These are phyloP conservation scores for Mormyrus lacerda DNA, from an alignment of 2,113 vertebrate genomes.

Conservation along the genomic window DNA sequence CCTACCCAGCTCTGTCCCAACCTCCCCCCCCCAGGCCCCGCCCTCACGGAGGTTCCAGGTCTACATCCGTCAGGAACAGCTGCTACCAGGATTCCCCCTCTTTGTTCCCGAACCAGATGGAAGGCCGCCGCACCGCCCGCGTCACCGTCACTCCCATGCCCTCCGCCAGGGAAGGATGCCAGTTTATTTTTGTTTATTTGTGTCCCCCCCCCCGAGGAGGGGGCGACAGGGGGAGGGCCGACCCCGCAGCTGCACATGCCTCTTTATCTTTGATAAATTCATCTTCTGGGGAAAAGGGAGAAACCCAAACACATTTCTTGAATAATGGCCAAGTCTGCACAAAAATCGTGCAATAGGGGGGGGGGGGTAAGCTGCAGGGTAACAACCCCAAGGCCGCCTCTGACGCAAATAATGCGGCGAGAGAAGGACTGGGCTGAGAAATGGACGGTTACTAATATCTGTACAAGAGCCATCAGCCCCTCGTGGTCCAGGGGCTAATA, in stretches of 20 bases:
- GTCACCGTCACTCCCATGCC: not conserved
- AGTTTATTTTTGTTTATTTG: conserved; percentile 17
- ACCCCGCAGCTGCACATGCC: conserved; percentile 9
- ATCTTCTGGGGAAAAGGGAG: conserved; percentile 15
- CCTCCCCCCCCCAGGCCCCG: not conserved
- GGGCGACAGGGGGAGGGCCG: not conserved
- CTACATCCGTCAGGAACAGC: conserved; percentile 21
- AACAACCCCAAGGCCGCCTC: not conserved
- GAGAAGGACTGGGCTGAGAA: not conserved
- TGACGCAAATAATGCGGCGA: not conserved
- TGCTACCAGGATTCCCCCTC: conserved; percentile 21
- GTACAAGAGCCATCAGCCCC: not conserved
- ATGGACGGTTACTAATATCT: not conserved
- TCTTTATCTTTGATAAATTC: conserved; percentile 19
- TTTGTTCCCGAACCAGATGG: conserved; percentile 23
- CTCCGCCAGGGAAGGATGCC: conserved; percentile 1
- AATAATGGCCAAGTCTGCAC: conserved; percentile 13
- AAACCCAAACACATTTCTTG: conserved; percentile 14
- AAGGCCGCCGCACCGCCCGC: not conserved
- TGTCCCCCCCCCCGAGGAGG: not conserved
- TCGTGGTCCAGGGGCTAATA: not conserved
- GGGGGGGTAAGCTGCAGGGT: too few relatives aligned
- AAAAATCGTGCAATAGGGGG: not conserved
- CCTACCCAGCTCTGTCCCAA: too few relatives aligned
- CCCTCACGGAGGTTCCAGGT: conserved; percentile 20